Conservation (phyloP, 2,113 vertebrate genomes). For the Epinephelus fuscoguttatus region DNA sequence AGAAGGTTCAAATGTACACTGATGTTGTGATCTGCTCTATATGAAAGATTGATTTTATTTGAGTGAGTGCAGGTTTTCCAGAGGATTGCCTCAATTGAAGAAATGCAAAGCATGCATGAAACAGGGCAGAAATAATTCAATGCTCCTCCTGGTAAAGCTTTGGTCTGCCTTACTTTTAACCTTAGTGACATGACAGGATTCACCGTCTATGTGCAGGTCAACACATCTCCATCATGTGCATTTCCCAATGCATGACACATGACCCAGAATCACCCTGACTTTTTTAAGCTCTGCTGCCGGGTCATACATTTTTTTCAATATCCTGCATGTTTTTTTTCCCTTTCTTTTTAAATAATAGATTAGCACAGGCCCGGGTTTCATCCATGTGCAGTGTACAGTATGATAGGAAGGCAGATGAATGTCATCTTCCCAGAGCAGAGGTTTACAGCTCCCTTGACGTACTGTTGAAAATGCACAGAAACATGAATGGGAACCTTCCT, state of each 20-base stretch:
- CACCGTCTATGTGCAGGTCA: background rate
- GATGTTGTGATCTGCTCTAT: constrained; percentile 23
- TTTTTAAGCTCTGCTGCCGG: background rate
- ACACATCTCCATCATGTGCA: constrained; percentile 25
- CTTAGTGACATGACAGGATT: background rate
- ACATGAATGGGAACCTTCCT: background rate
- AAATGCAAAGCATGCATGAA: constrained; percentile 39
- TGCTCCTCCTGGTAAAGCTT: constrained; percentile 18
- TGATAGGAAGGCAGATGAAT: background rate
- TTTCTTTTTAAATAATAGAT: constrained; percentile 38
- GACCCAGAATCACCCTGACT: constrained; percentile 12
- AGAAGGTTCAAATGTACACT: constrained; percentile 4
- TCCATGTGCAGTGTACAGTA: background rate
- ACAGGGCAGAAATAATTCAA: constrained; percentile 44
- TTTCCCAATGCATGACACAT: background rate
- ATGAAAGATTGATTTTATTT: constrained; percentile 50
- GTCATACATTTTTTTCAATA: constrained; percentile 20
- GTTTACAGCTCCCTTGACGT: background rate
- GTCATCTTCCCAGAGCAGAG: background rate
- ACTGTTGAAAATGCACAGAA: background rate
- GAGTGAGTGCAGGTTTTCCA: constrained; percentile 32
- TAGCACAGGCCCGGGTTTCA: background rate
- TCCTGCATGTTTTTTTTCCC: background rate
- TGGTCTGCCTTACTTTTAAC: constrained; percentile 18
- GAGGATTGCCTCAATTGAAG: constrained; percentile 3